Conservation (phyloP, 1,140 invertebrate genomes). For the Danaus plexippus region DNA sequence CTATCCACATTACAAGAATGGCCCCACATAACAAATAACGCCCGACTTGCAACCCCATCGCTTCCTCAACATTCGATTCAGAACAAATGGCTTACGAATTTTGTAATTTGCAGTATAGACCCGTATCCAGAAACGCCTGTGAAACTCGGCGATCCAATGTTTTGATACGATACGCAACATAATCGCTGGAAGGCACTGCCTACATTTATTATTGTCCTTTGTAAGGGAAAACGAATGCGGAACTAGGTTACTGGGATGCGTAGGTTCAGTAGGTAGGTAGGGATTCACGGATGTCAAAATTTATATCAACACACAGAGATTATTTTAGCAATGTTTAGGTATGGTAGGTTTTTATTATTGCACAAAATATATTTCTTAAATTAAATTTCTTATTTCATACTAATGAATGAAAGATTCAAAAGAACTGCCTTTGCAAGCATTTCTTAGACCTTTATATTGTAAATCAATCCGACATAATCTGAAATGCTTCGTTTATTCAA, state of each 20-base stretch:
- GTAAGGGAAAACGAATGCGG: constrained; percentile 42
- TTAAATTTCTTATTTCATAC: too few species aligned
- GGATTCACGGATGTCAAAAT: constrained; percentile 18
- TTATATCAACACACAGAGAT: background rate
- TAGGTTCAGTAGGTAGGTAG: constrained; percentile 14
- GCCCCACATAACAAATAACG: constrained; percentile 14
- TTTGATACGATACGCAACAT: constrained; percentile 33
- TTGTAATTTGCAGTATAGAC: constrained; percentile 28
- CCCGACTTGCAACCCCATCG: constrained; percentile 10
- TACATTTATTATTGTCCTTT: constrained; percentile 57
- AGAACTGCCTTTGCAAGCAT: too few species aligned
- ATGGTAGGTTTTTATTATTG: too few species aligned
- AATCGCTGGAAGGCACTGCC: constrained; percentile 32
- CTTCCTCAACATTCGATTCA: constrained; percentile 19
- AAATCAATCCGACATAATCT: background rate
- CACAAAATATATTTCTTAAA: too few species aligned
- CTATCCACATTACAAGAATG: constrained; percentile 7
- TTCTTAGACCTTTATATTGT: too few species aligned
- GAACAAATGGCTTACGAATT: constrained; percentile 34
- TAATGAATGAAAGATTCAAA: too few species aligned
- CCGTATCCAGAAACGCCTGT: constrained; percentile 25
- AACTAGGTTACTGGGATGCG: constrained; percentile 33
- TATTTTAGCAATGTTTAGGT: background rate
- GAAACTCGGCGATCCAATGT: constrained; percentile 32
- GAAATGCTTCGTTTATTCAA: background rate